These are phyloP conservation scores for Phaethon lepturus DNA, from an alignment of 2,113 vertebrate species.

Conservation along the genomic window DNA sequence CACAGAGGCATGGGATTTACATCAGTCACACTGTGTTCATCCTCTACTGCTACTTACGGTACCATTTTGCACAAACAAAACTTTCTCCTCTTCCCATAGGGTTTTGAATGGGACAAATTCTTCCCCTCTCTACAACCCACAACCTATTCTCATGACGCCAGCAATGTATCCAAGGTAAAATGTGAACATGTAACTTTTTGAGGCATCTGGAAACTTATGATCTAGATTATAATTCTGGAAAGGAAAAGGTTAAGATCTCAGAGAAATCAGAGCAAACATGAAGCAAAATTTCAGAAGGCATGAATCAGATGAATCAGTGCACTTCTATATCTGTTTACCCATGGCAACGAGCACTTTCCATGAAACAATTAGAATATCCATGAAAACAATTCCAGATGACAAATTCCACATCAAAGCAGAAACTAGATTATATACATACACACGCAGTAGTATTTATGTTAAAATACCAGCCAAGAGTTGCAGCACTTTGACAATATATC, in stretches of 20 bases:
- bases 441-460: neutral
- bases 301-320: neutral
- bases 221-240: neutral
- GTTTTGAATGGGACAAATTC: neutral
- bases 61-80: neutral
- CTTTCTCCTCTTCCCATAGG: neutral
- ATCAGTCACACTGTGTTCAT: neutral
- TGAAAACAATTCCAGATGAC: constrained; percentile 49
- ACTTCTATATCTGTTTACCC: neutral
- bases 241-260: neutral
- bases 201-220: neutral
- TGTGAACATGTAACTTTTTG: neutral
- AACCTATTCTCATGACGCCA: neutral
- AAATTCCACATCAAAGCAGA: constrained; percentile 16
- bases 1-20: neutral
- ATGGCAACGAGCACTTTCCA: neutral
- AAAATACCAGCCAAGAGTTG: neutral
- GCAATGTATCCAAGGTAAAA: neutral
- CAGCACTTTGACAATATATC: neutral
- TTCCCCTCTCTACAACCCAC: neutral
- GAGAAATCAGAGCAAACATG: neutral
- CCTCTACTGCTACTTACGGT: neutral
- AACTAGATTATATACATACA: neutral
- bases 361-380: neutral
- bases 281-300: constrained; percentile 8